phyloP scores from a whole-genome alignment of 2,113 vertebrate genomes.

The Melierax canorus region DNA sequence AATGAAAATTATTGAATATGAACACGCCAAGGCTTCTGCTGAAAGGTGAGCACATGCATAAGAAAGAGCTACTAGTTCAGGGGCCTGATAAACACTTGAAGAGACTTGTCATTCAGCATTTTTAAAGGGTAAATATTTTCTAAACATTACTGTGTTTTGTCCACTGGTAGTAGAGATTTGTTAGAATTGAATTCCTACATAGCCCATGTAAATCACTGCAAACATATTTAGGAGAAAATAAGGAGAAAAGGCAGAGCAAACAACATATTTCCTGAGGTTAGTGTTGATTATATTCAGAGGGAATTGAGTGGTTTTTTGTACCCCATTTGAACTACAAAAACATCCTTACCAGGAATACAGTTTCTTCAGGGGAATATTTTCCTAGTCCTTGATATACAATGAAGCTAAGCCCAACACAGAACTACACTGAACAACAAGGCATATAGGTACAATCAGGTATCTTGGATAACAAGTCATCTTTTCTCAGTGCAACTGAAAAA shows the following conservation, averaged over 20 bases:
- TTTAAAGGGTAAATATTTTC: background rate
- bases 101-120: background rate
- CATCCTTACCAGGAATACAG: background rate
- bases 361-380: background rate
- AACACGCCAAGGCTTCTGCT: background rate
- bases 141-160: background rate
- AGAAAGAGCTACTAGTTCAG: background rate
- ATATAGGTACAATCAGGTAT: background rate
- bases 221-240: background rate
- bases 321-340: background rate
- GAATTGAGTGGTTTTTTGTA: rapidly evolving
- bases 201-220: background rate
- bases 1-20: background rate
- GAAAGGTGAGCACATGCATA: conserved; percentile 24
- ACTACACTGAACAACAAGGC: background rate
- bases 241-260: background rate
- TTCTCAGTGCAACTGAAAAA: background rate
- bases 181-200: background rate
- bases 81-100: background rate
- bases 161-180: background rate
- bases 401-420: background rate
- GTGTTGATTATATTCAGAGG: background rate
- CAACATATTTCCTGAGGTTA: background rate
- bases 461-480: background rate
- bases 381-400: background rate